A percentile compares a stretch with the other conserved stretches of the same genome.
Evolutionary conservation across 2,888 invertebrate species (phyloP).

Genomic region (Drosophila villosipedis): DNA sequence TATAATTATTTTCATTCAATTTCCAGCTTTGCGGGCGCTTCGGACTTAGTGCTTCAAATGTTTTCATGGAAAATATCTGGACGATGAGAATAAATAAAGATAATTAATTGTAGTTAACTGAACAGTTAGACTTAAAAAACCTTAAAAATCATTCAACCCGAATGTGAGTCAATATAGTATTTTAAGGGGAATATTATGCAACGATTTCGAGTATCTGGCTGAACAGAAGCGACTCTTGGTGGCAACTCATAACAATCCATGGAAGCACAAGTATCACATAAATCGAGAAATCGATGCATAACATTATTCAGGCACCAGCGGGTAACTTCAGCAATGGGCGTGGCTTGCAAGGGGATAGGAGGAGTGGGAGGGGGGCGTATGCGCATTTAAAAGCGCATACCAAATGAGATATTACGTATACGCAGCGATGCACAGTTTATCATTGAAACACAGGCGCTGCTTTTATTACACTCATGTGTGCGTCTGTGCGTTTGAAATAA

Average conservation of each 20-base stretch:
- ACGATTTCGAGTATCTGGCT: not conserved
- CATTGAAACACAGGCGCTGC: slow-evolving; percentile 37
- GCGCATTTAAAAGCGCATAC: slow-evolving; percentile 57
- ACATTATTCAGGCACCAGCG: slow-evolving; percentile 42
- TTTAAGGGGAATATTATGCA: not conserved
- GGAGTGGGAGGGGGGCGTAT: slow-evolving; percentile 5
- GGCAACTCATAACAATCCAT: not conserved
- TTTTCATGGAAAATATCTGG: too few relatives aligned
- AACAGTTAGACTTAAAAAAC: not conserved
- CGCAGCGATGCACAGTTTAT: slow-evolving; percentile 67
- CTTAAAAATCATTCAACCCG: not conserved
- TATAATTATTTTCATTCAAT: not conserved
- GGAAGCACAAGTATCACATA: slow-evolving; percentile 44
- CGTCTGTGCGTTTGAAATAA: slow-evolving; percentile 46
- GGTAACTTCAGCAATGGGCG: slow-evolving; percentile 5
- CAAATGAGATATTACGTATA: slow-evolving; percentile 74
- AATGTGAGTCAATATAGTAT: not conserved
- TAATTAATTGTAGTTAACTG: not conserved
- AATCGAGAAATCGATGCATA: slow-evolving; percentile 73
- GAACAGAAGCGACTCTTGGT: not conserved
- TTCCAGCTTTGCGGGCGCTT: not conserved
- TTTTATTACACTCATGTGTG: slow-evolving; percentile 13
- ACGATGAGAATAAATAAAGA: not conserved
- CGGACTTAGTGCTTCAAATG: not conserved
- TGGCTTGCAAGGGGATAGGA: slow-evolving; percentile 7